Evolutionary conservation across 2,797 vertebrate genomes (phyloP), one percentile per base, ranked within the genome.

Genomic region (Telmatherina bonti): DNA sequence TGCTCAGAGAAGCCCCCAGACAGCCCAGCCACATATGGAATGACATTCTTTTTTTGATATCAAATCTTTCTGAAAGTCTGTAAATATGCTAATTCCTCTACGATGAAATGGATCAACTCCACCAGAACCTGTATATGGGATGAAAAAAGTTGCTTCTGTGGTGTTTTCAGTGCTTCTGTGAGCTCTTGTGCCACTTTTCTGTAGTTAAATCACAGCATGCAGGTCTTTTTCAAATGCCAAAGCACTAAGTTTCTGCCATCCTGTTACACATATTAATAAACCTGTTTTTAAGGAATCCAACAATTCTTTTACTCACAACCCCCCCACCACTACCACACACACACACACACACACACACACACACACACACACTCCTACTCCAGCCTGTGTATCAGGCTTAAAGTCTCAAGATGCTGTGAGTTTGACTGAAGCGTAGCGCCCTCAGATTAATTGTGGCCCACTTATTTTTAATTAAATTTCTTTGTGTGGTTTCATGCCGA

Each of bases 401-500:
- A 38, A 57, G 65, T 77, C 72, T 83, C 65, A 70, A 67, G 75
- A 82, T 68, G 66, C 81, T 51, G 70, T 27, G 57, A 65, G 74
- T 88, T 76, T 81, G 79, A 88, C 82, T 75, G 71, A 82, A 88
- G 82, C 57, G 26, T 67, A 78, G 62, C 76, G 87, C 62, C 79
- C 57, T 84, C 83, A 65, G 82, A 90, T 93, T 91, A 93, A 93
- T 90, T 87, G 79, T 86, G 81, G 81, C 88, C 84, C 90, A 92
- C 85, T 92, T 91, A 85, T 89, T 92, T 90, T 93, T 91, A 93
- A 93, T 93, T 93, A 93, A 93, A 91, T 55, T 85, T 84, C 76
- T 88, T 87, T 81, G 87, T 89, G 89, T 74, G 71, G 70, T 73
- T 89, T 76, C 53, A 70, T 72, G 77, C 54, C 66, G 75, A 78